Percentiles rank a stretch among this genome's conserved stretches.
Evolutionary conservation across 2,888 invertebrate genomes (phyloP).

Genomic region (Drosophila incognita): DNA sequence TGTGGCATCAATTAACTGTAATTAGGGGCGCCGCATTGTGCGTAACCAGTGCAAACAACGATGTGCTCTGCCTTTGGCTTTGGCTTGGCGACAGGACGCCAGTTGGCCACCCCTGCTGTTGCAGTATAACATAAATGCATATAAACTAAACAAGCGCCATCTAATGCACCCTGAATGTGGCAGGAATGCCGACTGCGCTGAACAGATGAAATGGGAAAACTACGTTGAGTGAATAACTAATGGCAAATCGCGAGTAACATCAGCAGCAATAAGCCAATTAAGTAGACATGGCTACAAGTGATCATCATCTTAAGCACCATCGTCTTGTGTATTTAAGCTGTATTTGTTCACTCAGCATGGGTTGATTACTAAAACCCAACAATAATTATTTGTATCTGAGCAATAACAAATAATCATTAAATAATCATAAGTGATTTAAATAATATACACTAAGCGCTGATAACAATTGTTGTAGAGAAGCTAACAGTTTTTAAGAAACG

Average conservation of each 20-base stretch:
- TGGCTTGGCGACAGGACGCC: constrained; percentile 15
- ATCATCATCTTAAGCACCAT: background rate
- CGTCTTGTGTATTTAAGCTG: background rate
- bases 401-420: background rate
- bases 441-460: background rate
- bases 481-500: background rate
- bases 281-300: background rate
- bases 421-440: background rate
- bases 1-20: constrained; percentile 63
- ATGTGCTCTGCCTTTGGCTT: constrained; percentile 14
- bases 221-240: constrained; percentile 4
- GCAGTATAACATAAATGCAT: constrained; percentile 2
- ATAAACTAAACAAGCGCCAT: constrained; percentile 8
- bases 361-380: background rate
- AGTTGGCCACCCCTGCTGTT: background rate
- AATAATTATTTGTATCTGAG: background rate
- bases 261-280: background rate
- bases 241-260: background rate
- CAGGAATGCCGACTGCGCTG: background rate
- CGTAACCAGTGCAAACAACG: constrained; percentile 39
- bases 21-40: constrained; percentile 55
- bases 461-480: background rate
- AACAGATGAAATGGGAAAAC: background rate
- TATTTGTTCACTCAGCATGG: background rate
- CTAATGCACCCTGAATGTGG: background rate